phyloP scores from a whole-genome alignment of 2,888 invertebrate species.

The Agrilus biguttatus region DNA sequence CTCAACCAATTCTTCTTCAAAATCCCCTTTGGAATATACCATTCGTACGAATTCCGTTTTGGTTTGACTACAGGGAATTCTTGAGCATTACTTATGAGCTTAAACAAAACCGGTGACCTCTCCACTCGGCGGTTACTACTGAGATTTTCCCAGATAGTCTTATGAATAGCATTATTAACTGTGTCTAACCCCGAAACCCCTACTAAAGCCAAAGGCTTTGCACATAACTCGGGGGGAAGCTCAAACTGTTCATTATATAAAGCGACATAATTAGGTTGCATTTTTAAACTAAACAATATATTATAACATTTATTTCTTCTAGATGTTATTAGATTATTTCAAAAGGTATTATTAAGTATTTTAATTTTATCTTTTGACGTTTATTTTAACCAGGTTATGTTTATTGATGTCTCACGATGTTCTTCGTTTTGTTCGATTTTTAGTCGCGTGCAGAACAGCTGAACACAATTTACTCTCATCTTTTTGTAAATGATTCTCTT shows the following conservation, averaged over 20 bases:
- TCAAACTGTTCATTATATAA: constrained; percentile 30
- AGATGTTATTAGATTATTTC: too few species aligned
- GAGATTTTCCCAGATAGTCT: constrained; percentile 88
- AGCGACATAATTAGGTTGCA: too few species aligned
- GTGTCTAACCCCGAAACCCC: constrained; percentile 81
- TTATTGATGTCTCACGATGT: too few species aligned
- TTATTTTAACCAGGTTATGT: too few species aligned
- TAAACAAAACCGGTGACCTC: constrained; percentile 70
- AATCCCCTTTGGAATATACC: constrained; percentile 90
- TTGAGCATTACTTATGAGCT: constrained; percentile 64
- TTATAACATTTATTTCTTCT: too few species aligned
- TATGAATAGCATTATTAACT: constrained; percentile 71
- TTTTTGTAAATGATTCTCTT: too few species aligned
- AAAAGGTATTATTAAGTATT: too few species aligned
- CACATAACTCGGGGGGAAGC: constrained; percentile 72
- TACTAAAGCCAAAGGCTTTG: constrained; percentile 73
- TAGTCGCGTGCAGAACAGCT: too few species aligned
- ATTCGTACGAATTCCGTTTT: constrained; percentile 82
- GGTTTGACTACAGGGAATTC: constrained; percentile 80
- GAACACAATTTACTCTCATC: too few species aligned
- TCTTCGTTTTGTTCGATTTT: too few species aligned
- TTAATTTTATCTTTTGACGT: too few species aligned
- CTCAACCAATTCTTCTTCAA: constrained; percentile 90
- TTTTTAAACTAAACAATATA: too few species aligned
- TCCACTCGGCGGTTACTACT: constrained; percentile 68